phyloP scores from a whole-genome alignment of 2,888 invertebrate species.

The Rhagium mordax region DNA sequence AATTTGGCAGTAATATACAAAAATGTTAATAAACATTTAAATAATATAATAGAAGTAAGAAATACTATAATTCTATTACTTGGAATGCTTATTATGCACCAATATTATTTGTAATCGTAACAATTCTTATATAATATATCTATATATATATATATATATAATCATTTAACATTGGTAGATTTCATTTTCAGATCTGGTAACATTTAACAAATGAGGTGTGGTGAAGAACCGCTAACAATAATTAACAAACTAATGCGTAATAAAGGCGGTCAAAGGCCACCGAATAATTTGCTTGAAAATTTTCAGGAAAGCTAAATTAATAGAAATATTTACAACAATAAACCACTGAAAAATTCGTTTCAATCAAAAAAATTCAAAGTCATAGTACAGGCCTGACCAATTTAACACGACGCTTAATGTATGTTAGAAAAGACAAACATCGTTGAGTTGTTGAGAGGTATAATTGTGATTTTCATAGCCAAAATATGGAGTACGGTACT shows the following conservation, averaged over 20 bases:
- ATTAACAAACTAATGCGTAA: constrained; percentile 31
- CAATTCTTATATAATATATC: constrained; percentile 46
- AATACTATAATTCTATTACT: constrained; percentile 61
- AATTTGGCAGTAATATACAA: constrained; percentile 67
- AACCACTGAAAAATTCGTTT: not conserved
- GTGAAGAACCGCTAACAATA: constrained; percentile 46
- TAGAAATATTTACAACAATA: not conserved
- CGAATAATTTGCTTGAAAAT: not conserved
- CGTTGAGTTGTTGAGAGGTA: too few species aligned
- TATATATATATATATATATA: constrained; percentile 53
- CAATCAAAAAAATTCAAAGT: not conserved
- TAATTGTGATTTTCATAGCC: too few species aligned
- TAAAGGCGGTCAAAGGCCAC: constrained; percentile 13
- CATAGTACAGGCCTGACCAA: too few species aligned
- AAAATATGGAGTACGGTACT: too few species aligned
- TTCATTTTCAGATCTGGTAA: constrained; percentile 66
- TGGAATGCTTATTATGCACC: constrained; percentile 67
- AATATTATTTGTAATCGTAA: constrained; percentile 53
- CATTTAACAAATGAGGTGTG: constrained; percentile 64
- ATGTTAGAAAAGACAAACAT: not conserved
- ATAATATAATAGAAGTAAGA: constrained; percentile 56
- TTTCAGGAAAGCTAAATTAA: not conserved
- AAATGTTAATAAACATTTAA: constrained; percentile 56
- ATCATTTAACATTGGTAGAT: constrained; percentile 55
- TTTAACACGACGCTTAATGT: not conserved